Evolutionary conservation across 2,113 vertebrate genomes (phyloP), one percentile per base, ranked within the genome.

Genomic region (Balaeniceps rex): DNA sequence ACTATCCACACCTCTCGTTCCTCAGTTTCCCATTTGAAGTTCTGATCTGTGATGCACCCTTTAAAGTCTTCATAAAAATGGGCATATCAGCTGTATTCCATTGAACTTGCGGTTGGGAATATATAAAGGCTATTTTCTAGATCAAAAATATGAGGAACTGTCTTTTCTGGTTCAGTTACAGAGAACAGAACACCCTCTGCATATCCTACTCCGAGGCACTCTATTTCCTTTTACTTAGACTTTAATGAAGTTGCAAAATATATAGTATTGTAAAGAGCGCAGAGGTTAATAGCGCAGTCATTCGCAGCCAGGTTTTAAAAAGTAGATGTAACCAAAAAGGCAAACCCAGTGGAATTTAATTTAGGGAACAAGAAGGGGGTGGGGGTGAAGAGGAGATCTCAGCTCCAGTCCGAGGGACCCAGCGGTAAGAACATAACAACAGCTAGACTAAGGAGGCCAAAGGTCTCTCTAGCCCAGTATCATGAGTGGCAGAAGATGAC

Each of bases 161-260:
- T 80, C 83, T 79, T 84, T 94, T 49, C 74, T 83, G 70, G 52
- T 85, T 94, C 69, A 54, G 57, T 54, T 94, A 93, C 77, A 89
- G 83, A 93, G 83, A 96, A 71, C 88, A 96, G 88, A 94, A 72
- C 78, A 77, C 57, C 42, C 29, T 57, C 49, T 72, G 61, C 58
- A 94, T 44, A 89, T 80, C 81, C 91, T 57, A 42, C 34, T 94
- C 61, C 2, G 5, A 85, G 74, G 81, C 70, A 87, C 74, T 92
- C 52, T 91, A 57, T 91, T 96, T 95, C 58, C 86, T 94, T 90
- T 88, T 66, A 87, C 90, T 76, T 72, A 83, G 91, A 63, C 3
- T 7, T 64, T 81, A 94, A 93, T 64, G 61, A 96, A 92, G 61
- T 69, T 89, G 72, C 92, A 94, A 81, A 95, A 84, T 58, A 76